Conservation (phyloP, 2,888 invertebrate species). For the Syrphus vitripennis region DNA sequence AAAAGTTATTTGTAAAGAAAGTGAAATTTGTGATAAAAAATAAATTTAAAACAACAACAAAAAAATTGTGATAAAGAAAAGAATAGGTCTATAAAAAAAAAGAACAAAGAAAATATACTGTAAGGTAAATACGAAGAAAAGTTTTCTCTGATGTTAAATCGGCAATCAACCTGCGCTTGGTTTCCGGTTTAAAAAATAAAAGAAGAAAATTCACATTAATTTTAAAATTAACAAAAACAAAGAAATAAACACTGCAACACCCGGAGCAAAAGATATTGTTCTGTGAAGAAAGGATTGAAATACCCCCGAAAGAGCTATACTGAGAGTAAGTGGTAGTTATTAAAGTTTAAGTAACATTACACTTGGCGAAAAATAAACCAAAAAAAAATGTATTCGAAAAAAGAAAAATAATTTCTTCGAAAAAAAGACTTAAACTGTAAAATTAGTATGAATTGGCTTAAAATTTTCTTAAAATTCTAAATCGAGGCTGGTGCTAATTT, state of each 20-base stretch:
- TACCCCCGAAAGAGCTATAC: not conserved
- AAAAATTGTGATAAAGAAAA: not conserved
- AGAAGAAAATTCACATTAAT: slow-evolving; percentile 15
- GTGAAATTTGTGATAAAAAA: not conserved
- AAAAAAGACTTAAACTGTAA: too few relatives aligned
- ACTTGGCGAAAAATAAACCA: not conserved
- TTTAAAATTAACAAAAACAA: not conserved
- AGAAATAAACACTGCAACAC: not conserved
- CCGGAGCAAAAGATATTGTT: not conserved
- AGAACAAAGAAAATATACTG: not conserved
- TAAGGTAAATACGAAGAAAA: not conserved
- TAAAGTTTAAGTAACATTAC: not conserved
- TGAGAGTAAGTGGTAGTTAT: not conserved
- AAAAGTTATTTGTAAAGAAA: not conserved
- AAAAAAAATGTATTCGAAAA: not conserved
- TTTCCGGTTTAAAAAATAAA: slow-evolving; percentile 5
- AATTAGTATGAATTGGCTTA: too few relatives aligned
- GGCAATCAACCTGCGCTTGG: slow-evolving; percentile 16
- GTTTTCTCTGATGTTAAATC: slow-evolving; percentile 1
- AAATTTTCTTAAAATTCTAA: too few relatives aligned
- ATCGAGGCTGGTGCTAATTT: too few relatives aligned
- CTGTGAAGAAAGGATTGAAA: not conserved
- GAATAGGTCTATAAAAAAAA: not conserved
- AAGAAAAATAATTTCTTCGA: too few relatives aligned
- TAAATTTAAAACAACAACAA: not conserved